phyloP scores from a whole-genome alignment of 23 tunicate genomes.

The Pegea sp. region DNA sequence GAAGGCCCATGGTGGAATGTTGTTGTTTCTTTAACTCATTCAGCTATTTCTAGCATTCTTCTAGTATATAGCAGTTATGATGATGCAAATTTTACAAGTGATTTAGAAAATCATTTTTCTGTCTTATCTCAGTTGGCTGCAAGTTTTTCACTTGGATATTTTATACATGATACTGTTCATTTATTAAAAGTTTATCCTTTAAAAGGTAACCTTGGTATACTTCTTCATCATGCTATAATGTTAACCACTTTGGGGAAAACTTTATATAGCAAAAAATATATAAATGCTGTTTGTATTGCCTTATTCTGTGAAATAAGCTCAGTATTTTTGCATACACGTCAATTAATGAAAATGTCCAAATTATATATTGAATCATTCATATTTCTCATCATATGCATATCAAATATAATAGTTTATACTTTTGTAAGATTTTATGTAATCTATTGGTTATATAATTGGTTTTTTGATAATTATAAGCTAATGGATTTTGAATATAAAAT shows the following conservation, averaged over 20 bases:
- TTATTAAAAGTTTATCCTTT: neutral
- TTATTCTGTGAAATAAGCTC: neutral
- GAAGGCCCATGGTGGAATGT: constrained; percentile 19
- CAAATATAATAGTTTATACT: neutral
- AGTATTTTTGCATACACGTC: neutral
- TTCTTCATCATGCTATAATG: neutral
- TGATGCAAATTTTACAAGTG: constrained; percentile 22
- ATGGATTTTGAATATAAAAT: neutral
- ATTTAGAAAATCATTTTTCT: constrained; percentile 5
- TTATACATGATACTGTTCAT: constrained; percentile 16
- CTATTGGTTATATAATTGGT: neutral
- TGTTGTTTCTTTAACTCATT: constrained; percentile 47
- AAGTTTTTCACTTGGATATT: constrained; percentile 30
- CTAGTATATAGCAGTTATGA: constrained; percentile 25
- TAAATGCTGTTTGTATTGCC: neutral
- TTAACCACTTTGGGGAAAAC: neutral
- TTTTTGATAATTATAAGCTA: neutral
- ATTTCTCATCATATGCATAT: neutral
- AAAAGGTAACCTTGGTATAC: neutral
- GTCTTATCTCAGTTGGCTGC: constrained; percentile 2
- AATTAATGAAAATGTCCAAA: neutral
- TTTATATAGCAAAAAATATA: neutral
- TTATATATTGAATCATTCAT: neutral
- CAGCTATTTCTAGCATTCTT: constrained; percentile 25
- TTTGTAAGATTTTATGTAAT: neutral